Conservation (phyloP, 1,140 invertebrate genomes). For the Colletes gigas region DNA sequence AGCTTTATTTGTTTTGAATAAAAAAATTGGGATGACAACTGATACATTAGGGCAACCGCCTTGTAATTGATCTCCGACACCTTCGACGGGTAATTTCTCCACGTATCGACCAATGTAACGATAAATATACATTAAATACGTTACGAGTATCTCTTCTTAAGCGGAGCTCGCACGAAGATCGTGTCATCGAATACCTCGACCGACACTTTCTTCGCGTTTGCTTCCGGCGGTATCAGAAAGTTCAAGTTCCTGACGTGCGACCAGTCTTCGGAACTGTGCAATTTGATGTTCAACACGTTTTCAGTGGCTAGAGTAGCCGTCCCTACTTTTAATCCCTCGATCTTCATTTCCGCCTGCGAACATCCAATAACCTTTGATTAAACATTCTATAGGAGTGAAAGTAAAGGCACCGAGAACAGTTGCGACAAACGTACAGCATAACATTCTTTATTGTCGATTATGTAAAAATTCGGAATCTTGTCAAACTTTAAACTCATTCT, state of each 20-base stretch:
- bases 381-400: background rate
- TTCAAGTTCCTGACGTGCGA: slow-evolving; percentile 46
- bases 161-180: slow-evolving; percentile 49
- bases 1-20: slow-evolving; percentile 66
- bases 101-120: background rate
- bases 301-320: slow-evolving; percentile 56
- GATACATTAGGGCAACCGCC: background rate
- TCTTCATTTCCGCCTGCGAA: slow-evolving; percentile 58
- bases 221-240: slow-evolving; percentile 57
- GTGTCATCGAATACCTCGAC: slow-evolving; percentile 55
- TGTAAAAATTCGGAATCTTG: slow-evolving; percentile 58
- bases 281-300: slow-evolving; percentile 58
- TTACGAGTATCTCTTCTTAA: slow-evolving; percentile 5
- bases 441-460: slow-evolving; percentile 52
- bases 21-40: slow-evolving; percentile 58
- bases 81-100: slow-evolving; percentile 1
- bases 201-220: slow-evolving; percentile 53
- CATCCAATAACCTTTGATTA: background rate
- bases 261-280: slow-evolving; percentile 49
- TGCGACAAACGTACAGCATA: slow-evolving; percentile 28
- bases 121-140: background rate
- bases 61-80: slow-evolving; percentile 7
- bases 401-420: background rate
- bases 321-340: slow-evolving; percentile 59
- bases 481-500: slow-evolving; percentile 50